Conservation (phyloP, 1,140 invertebrate genomes). For the Antheraea mylitta region DNA sequence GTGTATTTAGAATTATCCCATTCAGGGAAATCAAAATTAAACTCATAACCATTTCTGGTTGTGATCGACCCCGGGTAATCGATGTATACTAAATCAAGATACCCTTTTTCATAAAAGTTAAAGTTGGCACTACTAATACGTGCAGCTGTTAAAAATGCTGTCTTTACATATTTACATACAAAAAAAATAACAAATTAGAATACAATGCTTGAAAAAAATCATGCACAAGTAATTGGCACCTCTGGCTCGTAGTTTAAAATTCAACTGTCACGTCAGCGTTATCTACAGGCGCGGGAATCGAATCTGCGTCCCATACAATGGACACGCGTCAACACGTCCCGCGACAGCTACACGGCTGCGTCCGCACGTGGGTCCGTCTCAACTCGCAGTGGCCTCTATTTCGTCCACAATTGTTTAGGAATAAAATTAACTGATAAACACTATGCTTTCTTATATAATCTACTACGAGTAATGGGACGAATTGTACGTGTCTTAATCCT, state of each 20-base stretch:
- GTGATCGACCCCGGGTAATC: no score
- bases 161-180: not conserved
- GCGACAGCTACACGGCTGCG: not conserved
- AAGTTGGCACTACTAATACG: not conserved
- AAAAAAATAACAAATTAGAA: not conserved
- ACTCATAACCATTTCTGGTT: no score
- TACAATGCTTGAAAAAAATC: conserved; percentile 1
- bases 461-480: no score
- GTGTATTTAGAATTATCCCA: no score
- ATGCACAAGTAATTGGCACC: conserved; percentile 43
- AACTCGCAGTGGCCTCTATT: not conserved
- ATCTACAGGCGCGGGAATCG: conserved; percentile 31
- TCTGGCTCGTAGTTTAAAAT: conserved; percentile 38
- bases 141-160: not conserved
- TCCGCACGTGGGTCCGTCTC: not conserved
- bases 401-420: not conserved
- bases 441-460: no score
- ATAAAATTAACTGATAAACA: no score
- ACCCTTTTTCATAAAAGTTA: no score
- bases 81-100: no score
- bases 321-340: conserved; percentile 33
- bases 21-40: no score
- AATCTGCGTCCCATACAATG: conserved; percentile 38
- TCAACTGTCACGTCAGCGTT: conserved; percentile 42
- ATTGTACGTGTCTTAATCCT: no score